A percentile compares a stretch with the other conserved stretches of the same genome.
Conservation (phyloP, 2,888 invertebrate species). For the Xylophagus ater region DNA sequence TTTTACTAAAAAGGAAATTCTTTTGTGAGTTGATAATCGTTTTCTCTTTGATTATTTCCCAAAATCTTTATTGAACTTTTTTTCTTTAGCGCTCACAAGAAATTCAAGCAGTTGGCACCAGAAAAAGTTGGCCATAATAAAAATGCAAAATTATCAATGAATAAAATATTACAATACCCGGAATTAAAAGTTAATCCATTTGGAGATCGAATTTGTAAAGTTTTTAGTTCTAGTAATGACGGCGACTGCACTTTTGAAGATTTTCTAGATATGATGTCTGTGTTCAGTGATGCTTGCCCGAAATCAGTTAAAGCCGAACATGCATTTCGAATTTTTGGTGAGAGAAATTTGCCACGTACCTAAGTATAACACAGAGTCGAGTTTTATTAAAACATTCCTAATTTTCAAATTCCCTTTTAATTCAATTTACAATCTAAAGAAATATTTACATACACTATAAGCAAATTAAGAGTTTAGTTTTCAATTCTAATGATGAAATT, state of each 20-base stretch:
- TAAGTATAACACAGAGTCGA: no score
- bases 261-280: conserved; percentile 94
- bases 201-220: conserved; percentile 80
- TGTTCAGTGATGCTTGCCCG: conserved; percentile 83
- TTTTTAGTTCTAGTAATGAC: conserved; percentile 79
- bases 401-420: no score
- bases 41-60: conserved; percentile 9
- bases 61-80: conserved; percentile 13
- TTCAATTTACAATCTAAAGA: no score
- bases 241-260: conserved; percentile 92
- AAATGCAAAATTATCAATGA: conserved; percentile 75
- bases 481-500: no score
- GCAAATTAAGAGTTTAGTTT: no score
- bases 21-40: conserved; percentile 63
- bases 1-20: conserved; percentile 85
- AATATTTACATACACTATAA: no score
- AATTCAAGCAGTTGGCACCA: conserved; percentile 80
- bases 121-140: conserved; percentile 82
- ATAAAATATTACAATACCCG: conserved; percentile 74
- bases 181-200: conserved; percentile 87
- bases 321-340: conserved; percentile 92
- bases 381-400: no score
- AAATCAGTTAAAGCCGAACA: conserved; percentile 89
- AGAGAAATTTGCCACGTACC: no score
- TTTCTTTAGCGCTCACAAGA: conserved; percentile 67